Conservation (phyloP, 2,797 vertebrate species). For the Typhlichthys subterraneus region DNA sequence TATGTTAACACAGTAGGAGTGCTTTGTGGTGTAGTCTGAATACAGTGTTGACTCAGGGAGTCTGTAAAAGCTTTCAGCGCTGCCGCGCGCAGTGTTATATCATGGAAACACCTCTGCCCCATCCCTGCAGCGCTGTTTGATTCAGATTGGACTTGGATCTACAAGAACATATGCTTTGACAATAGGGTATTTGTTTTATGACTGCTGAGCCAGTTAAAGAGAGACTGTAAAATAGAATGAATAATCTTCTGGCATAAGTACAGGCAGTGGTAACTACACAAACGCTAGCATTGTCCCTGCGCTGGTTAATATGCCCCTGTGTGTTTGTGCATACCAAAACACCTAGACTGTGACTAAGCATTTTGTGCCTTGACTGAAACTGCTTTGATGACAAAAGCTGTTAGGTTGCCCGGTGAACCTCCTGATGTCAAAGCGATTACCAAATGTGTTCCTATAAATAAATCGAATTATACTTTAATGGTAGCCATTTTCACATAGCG, state of each 20-base stretch:
- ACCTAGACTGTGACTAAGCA: conserved; percentile 38
- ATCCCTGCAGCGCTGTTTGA: conserved; percentile 46
- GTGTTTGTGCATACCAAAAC: conserved; percentile 10
- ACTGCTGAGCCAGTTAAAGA: conserved; percentile 54
- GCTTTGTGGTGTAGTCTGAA: conserved; percentile 43
- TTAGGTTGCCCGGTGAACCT: background rate
- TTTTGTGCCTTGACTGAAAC: conserved; percentile 9
- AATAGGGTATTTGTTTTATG: conserved; percentile 64
- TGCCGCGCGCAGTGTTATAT: conserved; percentile 9
- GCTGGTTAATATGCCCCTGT: conserved; percentile 30
- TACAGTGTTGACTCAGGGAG: conserved; percentile 48
- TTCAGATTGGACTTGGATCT: conserved; percentile 52
- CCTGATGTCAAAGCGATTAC: too few relatives aligned
- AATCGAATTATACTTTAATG: too few relatives aligned
- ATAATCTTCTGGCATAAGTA: conserved; percentile 36
- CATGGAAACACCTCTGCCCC: conserved; percentile 35
- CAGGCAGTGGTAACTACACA: conserved; percentile 8
- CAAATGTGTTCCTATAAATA: too few relatives aligned
- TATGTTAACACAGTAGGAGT: conserved; percentile 50
- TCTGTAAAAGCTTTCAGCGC: conserved; percentile 53
- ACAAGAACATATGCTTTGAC: conserved; percentile 66
- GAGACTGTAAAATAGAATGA: conserved; percentile 41
- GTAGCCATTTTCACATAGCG: too few relatives aligned
- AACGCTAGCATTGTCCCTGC: conserved; percentile 19
- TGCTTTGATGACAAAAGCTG: conserved; percentile 15